A percentile compares a stretch with the other conserved stretches of the same genome.
Conservation (phyloP, 2,888 invertebrate genomes). For the Eupithecia pulchellata region DNA sequence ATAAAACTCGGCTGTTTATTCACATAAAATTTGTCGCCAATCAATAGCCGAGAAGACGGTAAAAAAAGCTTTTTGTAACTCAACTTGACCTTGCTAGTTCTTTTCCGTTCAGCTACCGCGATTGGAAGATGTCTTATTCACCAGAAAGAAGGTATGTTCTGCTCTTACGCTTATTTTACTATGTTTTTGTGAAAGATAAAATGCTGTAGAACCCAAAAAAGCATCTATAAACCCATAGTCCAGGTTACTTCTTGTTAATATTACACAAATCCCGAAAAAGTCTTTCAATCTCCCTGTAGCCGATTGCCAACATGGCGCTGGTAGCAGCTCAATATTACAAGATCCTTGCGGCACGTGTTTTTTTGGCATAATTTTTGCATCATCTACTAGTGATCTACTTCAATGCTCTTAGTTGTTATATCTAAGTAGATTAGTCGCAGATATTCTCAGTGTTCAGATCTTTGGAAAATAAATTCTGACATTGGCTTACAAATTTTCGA, state of each 20-base stretch:
- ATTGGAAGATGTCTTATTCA: constrained; percentile 93
- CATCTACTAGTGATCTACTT: background rate
- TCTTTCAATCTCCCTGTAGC: constrained; percentile 70
- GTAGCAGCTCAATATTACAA: constrained; percentile 72
- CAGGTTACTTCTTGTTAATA: constrained; percentile 32
- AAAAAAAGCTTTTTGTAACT: constrained; percentile 78
- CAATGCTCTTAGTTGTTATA: background rate
- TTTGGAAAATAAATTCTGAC: constrained; percentile 65
- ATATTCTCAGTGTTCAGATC: constrained; percentile 26
- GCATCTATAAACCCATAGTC: constrained; percentile 28
- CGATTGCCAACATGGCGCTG: constrained; percentile 86
- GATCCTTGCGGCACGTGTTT: constrained; percentile 79
- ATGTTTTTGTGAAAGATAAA: constrained; percentile 54
- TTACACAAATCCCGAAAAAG: constrained; percentile 54
- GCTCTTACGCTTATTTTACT: constrained; percentile 61
- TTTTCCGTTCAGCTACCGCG: constrained; percentile 91
- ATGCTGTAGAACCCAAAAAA: constrained; percentile 38
- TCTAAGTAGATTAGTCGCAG: background rate
- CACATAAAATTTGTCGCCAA: constrained; percentile 30
- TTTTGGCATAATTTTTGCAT: constrained; percentile 37
- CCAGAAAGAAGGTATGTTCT: constrained; percentile 92
- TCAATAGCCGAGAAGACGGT: constrained; percentile 47
- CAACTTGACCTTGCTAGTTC: constrained; percentile 86
- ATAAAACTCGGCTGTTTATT: constrained; percentile 56
- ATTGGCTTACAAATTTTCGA: constrained; percentile 52